Conservation (phyloP, 1,140 invertebrate species). For the Aphaenogaster ashmeadi region DNA sequence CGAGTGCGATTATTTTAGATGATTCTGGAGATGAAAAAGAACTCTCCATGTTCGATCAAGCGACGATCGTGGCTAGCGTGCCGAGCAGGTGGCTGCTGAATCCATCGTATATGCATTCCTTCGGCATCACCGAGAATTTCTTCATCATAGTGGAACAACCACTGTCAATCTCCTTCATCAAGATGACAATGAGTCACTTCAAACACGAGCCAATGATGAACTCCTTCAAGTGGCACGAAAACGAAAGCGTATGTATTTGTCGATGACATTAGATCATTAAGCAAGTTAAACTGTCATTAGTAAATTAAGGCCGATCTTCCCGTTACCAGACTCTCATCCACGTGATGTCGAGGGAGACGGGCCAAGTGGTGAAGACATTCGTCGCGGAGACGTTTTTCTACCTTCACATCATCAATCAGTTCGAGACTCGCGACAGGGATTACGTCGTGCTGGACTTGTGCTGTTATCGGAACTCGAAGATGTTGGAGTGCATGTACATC, state of each 20-base stretch:
- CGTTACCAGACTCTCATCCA: slow-evolving; percentile 91
- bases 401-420: slow-evolving; percentile 96
- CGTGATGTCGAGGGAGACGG: slow-evolving; percentile 90
- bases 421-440: slow-evolving; percentile 90
- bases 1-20: slow-evolving; percentile 63
- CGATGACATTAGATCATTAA: not conserved
- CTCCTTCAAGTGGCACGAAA: slow-evolving; percentile 91
- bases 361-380: slow-evolving; percentile 89
- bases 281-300: not conserved
- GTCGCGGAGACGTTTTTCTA: slow-evolving; percentile 93
- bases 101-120: slow-evolving; percentile 96
- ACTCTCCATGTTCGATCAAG: slow-evolving; percentile 91
- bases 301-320: slow-evolving; percentile 19
- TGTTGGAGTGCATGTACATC: slow-evolving; percentile 95
- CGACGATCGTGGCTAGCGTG: slow-evolving; percentile 90
- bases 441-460: slow-evolving; percentile 94
- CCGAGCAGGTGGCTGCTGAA: slow-evolving; percentile 92
- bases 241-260: slow-evolving; percentile 88
- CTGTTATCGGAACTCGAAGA: slow-evolving; percentile 93
- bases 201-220: slow-evolving; percentile 89
- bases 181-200: slow-evolving; percentile 88
- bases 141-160: slow-evolving; percentile 95
- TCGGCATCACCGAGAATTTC: slow-evolving; percentile 94
- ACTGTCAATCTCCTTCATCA: slow-evolving; percentile 90
- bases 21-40: slow-evolving; percentile 70